phyloP scores from a whole-genome alignment of 2,888 invertebrate genomes.

The Thera britannica region DNA sequence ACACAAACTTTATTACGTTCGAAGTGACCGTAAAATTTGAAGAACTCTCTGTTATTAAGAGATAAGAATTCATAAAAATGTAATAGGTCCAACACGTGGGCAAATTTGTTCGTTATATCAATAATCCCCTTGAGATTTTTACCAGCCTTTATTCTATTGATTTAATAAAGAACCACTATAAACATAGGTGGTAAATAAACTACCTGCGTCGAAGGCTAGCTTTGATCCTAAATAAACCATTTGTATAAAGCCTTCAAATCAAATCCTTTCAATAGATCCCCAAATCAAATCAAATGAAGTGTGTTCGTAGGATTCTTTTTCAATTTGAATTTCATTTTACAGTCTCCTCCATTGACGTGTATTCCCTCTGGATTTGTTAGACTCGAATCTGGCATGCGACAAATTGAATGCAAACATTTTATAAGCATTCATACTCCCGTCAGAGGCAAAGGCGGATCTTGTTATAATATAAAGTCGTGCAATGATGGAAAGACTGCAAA shows the following conservation, averaged over 20 bases:
- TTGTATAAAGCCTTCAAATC: background rate
- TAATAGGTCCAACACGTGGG: no score
- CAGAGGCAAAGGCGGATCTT: slow-evolving; percentile 42
- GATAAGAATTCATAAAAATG: no score
- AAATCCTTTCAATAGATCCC: background rate
- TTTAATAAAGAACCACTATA: background rate
- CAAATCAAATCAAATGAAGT: background rate
- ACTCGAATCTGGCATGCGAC: slow-evolving; percentile 43
- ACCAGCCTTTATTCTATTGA: background rate
- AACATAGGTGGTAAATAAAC: background rate
- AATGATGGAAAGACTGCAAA: slow-evolving; percentile 9
- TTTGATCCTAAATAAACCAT: background rate
- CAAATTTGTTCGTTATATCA: no score
- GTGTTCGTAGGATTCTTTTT: background rate
- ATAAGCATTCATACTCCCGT: slow-evolving; percentile 45
- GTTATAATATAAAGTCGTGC: slow-evolving; percentile 31
- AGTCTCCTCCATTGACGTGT: slow-evolving; percentile 20
- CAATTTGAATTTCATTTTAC: slow-evolving; percentile 18
- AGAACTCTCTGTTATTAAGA: no score
- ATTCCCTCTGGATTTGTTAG: slow-evolving; percentile 35
- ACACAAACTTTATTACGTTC: background rate
- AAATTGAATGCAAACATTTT: slow-evolving; percentile 59
- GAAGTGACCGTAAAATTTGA: background rate
- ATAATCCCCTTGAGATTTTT: no score
- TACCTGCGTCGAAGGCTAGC: background rate